Conservation (phyloP, 2,888 invertebrate genomes). For the Chelonus formosanus region DNA sequence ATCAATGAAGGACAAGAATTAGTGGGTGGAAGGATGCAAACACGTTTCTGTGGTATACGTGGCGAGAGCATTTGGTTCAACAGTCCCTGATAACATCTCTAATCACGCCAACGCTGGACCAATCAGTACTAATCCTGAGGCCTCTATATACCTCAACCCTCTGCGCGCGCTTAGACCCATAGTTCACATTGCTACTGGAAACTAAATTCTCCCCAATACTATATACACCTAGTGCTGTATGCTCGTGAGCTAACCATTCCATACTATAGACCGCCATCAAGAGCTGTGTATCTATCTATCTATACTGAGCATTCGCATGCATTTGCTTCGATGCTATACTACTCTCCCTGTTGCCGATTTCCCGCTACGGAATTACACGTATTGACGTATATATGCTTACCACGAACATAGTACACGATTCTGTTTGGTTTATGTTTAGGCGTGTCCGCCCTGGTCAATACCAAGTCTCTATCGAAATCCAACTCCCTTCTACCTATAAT, state of each 20-base stretch:
- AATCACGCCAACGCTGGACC: constrained; percentile 64
- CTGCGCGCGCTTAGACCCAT: constrained; percentile 23
- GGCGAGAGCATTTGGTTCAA: constrained; percentile 49
- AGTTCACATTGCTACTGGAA: constrained; percentile 50
- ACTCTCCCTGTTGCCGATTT: constrained; percentile 30
- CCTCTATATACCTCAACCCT: constrained; percentile 27
- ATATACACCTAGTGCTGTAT: constrained; percentile 21
- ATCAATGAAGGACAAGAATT: constrained; percentile 15
- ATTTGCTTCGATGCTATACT: constrained; percentile 30
- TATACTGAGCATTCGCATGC: constrained; percentile 32
- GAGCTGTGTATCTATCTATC: constrained; percentile 32
- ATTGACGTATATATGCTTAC: constrained; percentile 57
- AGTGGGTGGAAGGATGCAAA: constrained; percentile 48
- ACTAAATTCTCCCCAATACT: constrained; percentile 48
- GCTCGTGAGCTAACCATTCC: constrained; percentile 48
- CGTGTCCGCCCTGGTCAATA: constrained; percentile 50
- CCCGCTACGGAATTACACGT: constrained; percentile 59
- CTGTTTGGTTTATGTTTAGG: constrained; percentile 63
- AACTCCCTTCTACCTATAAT: constrained; percentile 21
- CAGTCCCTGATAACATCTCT: constrained; percentile 63
- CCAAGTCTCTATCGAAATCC: constrained; percentile 16
- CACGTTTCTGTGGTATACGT: constrained; percentile 47
- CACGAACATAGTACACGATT: constrained; percentile 54
- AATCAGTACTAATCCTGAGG: constrained; percentile 63
- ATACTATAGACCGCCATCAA: constrained; percentile 39